Evolutionary conservation across 2,113 vertebrate genomes (phyloP).

Genomic region (Leptocoma aspasia): DNA sequence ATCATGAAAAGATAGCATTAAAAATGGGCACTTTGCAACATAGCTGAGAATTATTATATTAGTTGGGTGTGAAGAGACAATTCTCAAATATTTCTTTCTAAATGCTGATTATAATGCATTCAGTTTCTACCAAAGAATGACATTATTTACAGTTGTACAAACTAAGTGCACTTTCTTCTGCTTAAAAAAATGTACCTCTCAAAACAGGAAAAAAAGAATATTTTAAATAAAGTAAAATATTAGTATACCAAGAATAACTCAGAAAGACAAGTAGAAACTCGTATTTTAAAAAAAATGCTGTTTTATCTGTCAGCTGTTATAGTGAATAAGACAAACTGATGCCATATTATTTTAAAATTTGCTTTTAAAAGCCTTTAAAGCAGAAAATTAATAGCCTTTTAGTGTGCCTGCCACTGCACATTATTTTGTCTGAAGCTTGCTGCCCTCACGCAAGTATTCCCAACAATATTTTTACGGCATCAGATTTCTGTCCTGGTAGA

Average conservation of each 20-base stretch:
- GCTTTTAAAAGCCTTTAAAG: neutral
- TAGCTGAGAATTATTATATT: neutral
- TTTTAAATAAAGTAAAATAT: slow-evolving; percentile 37
- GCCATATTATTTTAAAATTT: neutral
- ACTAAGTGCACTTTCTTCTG: slow-evolving; percentile 24
- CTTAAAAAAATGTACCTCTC: neutral
- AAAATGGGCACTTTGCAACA: neutral
- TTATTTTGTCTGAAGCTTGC: neutral
- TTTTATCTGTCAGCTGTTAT: neutral
- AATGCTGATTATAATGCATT: neutral
- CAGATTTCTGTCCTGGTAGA: neutral
- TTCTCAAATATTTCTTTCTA: neutral
- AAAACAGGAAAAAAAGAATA: neutral
- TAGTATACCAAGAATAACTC: neutral
- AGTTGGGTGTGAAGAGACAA: neutral
- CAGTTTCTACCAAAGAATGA: neutral
- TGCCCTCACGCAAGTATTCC: neutral
- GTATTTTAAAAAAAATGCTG: neutral
- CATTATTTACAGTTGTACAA: neutral
- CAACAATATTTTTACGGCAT: neutral
- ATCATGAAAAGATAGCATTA: neutral
- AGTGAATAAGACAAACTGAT: neutral
- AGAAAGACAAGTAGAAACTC: neutral
- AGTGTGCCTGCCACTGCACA: neutral
- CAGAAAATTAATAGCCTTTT: neutral